These are phyloP conservation scores for Euzetes globulus DNA, from an alignment of 2,888 invertebrate species.

Conservation along the genomic window DNA sequence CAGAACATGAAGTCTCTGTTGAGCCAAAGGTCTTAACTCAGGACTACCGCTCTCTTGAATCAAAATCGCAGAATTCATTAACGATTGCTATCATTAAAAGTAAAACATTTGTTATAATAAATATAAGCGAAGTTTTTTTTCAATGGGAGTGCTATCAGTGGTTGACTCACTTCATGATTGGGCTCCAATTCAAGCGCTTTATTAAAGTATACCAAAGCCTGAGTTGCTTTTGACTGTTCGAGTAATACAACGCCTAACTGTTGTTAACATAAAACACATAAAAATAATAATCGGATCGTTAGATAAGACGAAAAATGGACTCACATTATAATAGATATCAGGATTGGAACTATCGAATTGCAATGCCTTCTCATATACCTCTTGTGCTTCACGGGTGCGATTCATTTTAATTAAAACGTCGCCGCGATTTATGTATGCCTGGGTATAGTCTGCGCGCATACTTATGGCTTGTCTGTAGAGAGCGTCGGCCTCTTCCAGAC, in stretches of 20 bases:
- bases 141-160: not conserved
- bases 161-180: constrained; percentile 62
- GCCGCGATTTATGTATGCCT: constrained; percentile 93
- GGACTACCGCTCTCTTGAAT: constrained; percentile 79
- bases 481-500: constrained; percentile 86
- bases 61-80: constrained; percentile 88
- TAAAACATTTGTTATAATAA: constrained; percentile 7
- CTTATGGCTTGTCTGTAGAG: constrained; percentile 90
- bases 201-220: constrained; percentile 83
- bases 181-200: constrained; percentile 86
- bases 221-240: constrained; percentile 82
- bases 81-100: constrained; percentile 53
- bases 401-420: constrained; percentile 91
- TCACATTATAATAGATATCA: constrained; percentile 87
- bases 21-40: constrained; percentile 62
- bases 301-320: constrained; percentile 47
- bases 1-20: constrained; percentile 63
- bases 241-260: constrained; percentile 87
- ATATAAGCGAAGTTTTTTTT: not conserved
- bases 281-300: constrained; percentile 1
- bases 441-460: constrained; percentile 91
- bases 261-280: constrained; percentile 6
- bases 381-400: constrained; percentile 85
- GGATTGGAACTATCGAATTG: constrained; percentile 88
- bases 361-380: constrained; percentile 85